Evolutionary conservation across 2,888 invertebrate species (phyloP), one percentile per base, ranked within the genome.

Genomic region (Pristionchus exspectatus): DNA sequence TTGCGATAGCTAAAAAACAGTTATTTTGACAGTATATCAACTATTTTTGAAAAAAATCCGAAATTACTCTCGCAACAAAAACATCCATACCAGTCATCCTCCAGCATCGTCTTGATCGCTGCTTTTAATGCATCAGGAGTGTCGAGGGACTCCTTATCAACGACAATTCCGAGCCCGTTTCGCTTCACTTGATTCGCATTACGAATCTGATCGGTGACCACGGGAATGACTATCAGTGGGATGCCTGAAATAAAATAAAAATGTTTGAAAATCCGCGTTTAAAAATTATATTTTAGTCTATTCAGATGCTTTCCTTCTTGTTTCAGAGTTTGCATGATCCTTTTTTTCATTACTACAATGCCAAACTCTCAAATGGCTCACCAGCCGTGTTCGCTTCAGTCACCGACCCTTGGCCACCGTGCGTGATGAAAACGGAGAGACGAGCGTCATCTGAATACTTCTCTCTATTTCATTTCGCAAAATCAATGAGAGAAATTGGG

Each of bases 141-240:
- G 16, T 74, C 87, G 0, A 87, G 54, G 14, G 24, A 14, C 24
- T 27, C 87, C 66, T 87, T 72, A 54, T 50, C 72, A 16, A 87
- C 54, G 1, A 87, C 59, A 0, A 87, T 54, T n/a, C 72, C 87
- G 18, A 87, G 27, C 2, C 72, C 87, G 54, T 87, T 87, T 30
- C 54, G 50, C 72, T 59, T 72, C 18, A 72, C 87, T 72, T 87
- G 87, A 30, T 95, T 94, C 30, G 95, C 93, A 88, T 95, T 95
- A 84, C 95, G 95, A 86, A 94, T 93, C 93, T 96, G 95, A 92
- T 96, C 96, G 44, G 95, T 95, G 91, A 95, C 95, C 56, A 95
- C 93, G 7, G 96, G 96, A 69, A 95, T 93, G 9, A 95, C 95
- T 1, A 96, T 94, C 90, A 95, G 94, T 7, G 96, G 96, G 30